These are phyloP conservation scores for Ceraclea dissimilis DNA, from an alignment of 2,888 invertebrate genomes.

Conservation along the genomic window DNA sequence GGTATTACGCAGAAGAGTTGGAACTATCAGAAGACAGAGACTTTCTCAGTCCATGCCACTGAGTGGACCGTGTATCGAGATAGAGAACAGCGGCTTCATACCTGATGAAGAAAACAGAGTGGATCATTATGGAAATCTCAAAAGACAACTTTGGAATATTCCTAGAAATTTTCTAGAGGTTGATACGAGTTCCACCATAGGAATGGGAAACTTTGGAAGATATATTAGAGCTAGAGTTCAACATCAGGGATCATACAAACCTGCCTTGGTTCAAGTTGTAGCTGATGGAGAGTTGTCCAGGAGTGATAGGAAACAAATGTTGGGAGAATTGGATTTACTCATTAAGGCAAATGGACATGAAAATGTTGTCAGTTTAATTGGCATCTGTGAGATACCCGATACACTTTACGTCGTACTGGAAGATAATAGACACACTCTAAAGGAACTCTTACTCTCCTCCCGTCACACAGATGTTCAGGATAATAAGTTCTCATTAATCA, in stretches of 20 bases:
- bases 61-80: conserved; percentile 72
- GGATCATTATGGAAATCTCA: conserved; percentile 67
- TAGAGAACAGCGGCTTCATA: conserved; percentile 72
- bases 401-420: conserved; percentile 69
- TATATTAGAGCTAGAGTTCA: conserved; percentile 64
- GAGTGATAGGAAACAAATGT: conserved; percentile 47
- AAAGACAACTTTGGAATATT: conserved; percentile 65
- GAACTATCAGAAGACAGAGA: conserved; percentile 41
- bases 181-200: conserved; percentile 60
- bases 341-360: conserved; percentile 62
- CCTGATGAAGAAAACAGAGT: conserved; percentile 61
- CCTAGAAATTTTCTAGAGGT: conserved; percentile 66
- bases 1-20: conserved; percentile 41
- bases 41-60: conserved; percentile 53
- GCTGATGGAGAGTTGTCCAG: conserved; percentile 48
- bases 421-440: conserved; percentile 57
- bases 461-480: conserved; percentile 46
- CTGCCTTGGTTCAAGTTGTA: conserved; percentile 58
- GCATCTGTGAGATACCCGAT: conserved; percentile 72
- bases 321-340: conserved; percentile 66
- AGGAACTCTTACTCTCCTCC: conserved; percentile 60
- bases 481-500: conserved; percentile 51
- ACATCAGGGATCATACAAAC: conserved; percentile 49
- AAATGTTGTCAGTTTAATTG: conserved; percentile 65
- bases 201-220: conserved; percentile 70